Base-by-base conservation (phyloP, 1,140 invertebrate species). In the Thalassaphorura encarpata region DNA sequence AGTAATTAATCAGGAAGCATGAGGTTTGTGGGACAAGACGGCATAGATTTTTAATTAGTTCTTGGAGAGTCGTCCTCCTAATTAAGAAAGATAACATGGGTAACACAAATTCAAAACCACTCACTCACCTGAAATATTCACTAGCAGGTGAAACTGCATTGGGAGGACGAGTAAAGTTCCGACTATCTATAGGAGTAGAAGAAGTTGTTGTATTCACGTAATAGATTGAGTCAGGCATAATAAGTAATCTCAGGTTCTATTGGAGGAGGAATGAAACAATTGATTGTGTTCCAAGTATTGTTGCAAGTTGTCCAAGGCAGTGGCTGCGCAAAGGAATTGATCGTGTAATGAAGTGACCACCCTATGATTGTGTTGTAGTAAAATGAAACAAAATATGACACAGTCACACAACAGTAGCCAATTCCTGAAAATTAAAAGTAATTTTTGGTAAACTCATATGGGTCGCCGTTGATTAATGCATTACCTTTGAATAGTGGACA, bases 401-500 rank as follows among this genome's bases (percentile, higher is more conserved):
- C 83, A 55, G 95, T 73, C 23, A 93, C 82, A 51, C 89, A 73
- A 75, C 89, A 77, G 80, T 89, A 69, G 72, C 92, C 73, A 73
- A 90, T 87, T 39, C 92, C 89, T 93, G 72, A 28, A 70, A 45
- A 69, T 67, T 48, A 29, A 8, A 48, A 36, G 11, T 36, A n/a
- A 11, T 36, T 36, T 36, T 36, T n/a, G n/a, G n/a, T n/a, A n/a
- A n/a, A n/a, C n/a, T n/a, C n/a, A n/a, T n/a, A n/a, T n/a, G n/a
- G n/a, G n/a, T n/a, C n/a, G n/a, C n/a, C n/a, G n/a, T n/a, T n/a
- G n/a, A n/a, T n/a, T n/a, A n/a, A n/a, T n/a, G n/a, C n/a, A n/a
- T n/a, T n/a, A 91, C 91, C 93, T 85, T 94, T 95, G 64, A 97
- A 86, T 33, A 96, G 72, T 0, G 89, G 89, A 70, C 87, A 91